These are phyloP conservation scores for Xenopus borealis DNA, from an alignment of 2,113 vertebrate species.

Conservation along the genomic window DNA sequence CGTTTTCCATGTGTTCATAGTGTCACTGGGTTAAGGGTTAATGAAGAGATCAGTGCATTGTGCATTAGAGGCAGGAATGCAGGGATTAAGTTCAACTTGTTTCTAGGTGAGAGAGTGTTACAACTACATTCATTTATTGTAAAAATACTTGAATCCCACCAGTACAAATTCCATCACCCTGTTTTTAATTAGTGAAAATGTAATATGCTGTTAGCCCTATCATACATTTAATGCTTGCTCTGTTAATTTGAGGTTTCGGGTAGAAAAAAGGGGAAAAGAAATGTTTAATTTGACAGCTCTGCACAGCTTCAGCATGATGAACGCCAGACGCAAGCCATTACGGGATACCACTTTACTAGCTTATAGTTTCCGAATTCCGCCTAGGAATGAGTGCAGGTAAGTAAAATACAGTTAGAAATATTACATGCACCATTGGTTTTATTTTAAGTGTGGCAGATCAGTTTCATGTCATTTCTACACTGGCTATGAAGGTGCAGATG, in stretches of 20 bases:
- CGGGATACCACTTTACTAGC: not conserved
- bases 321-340: constrained; percentile 14
- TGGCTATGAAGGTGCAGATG: no score
- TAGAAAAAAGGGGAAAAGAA: not conserved
- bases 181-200: constrained; percentile 6
- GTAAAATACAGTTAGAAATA: no score
- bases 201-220: not conserved
- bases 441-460: no score
- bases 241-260: constrained; percentile 1
- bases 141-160: not conserved
- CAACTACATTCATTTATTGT: not conserved
- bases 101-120: constrained; percentile 2
- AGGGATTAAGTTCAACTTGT: constrained; percentile 11
- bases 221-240: not conserved
- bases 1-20: not conserved
- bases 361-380: not conserved
- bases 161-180: not conserved
- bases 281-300: constrained; percentile 28
- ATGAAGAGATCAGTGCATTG: constrained; percentile 7
- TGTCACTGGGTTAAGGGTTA: not conserved
- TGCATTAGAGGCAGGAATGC: not conserved
- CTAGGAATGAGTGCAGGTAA: not conserved
- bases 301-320: constrained; percentile 16
- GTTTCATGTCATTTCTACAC: no score
- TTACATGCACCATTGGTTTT: no score